phyloP scores from a whole-genome alignment of 2,888 invertebrate genomes.

The Caenorhabditis sulstoni region DNA sequence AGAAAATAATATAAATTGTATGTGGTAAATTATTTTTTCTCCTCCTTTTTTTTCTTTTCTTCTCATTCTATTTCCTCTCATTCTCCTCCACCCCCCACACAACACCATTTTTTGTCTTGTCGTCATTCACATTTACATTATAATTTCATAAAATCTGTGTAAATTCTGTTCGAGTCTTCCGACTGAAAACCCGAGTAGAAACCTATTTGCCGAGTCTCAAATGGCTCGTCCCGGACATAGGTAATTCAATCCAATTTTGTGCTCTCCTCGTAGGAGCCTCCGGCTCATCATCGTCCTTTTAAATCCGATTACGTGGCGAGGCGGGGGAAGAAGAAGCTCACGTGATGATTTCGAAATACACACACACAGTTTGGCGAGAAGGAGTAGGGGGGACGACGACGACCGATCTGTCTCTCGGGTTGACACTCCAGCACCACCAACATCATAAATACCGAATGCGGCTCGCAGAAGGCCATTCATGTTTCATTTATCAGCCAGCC shows the following conservation, averaged over 20 bases:
- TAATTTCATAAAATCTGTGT: constrained; percentile 51
- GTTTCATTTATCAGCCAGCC: constrained; percentile 53
- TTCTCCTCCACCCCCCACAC: background rate
- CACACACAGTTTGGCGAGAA: background rate
- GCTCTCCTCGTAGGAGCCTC: constrained; percentile 3
- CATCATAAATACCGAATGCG: constrained; percentile 54
- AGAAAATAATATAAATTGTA: constrained; percentile 52
- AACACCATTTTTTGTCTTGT: background rate
- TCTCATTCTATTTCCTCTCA: background rate
- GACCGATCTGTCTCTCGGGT: constrained; percentile 27
- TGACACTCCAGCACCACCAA: constrained; percentile 4
- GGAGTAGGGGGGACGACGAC: constrained; percentile 8
- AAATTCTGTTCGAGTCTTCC: constrained; percentile 21
- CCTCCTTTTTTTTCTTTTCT: background rate
- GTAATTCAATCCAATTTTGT: constrained; percentile 55
- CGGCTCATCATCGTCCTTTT: constrained; percentile 49
- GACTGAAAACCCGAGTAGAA: constrained; percentile 10
- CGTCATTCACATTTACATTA: constrained; percentile 16
- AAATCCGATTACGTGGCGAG: constrained; percentile 48
- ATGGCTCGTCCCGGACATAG: constrained; percentile 38
- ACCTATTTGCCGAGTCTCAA: constrained; percentile 58
- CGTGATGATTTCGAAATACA: background rate
- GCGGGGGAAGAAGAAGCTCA: constrained; percentile 3
- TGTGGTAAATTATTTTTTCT: constrained; percentile 59
- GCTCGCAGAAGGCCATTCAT: constrained; percentile 30